Evolutionary conservation across 1,140 invertebrate species (phyloP), one percentile per base, ranked within the genome.

Genomic region (Diachasma alloeum): DNA sequence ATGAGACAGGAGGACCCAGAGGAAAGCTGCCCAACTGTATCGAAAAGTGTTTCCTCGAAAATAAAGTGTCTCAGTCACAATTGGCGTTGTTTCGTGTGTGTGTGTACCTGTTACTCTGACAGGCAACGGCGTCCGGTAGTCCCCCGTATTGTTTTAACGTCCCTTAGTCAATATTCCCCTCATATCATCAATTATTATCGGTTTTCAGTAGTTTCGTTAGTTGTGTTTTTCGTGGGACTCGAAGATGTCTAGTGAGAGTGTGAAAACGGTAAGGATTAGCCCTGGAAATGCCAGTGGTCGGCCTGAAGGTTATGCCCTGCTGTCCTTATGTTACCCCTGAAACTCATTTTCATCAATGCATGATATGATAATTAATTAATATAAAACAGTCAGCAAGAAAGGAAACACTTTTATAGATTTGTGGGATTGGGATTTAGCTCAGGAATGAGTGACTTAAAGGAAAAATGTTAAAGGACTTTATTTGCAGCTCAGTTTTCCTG

Each of bases 211-310:
- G n/a, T 46, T 4, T 46, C 44, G n/a, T 46, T 46, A 46, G 6
- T 31, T 31, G 11, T 46, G 10, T 46, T 46, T 46, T 46, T 46
- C n/a, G 44, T n/a, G n/a, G n/a, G n/a, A 2, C n/a, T 15, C 44
- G 44, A 46, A n/a, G 44, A 89, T 89, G 88, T 89, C 88, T n/a
- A 88, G 81, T 66, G 88, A 89, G 78, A 88, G 85, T 74, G 83
- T 89, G 10, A 89, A 88, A 87, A 85, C 87, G 77, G 88, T 89
- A 74, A 83, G 83, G 83, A 36, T 77, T 24, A 15, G 10, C n/a
- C n/a, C 6, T 17, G 10, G 17, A 17, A 59, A 22, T 4, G 9
- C 2, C 6, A 31, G 6, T 31, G 2, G 31, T 6, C 2, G 6
- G 6, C 2, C 31, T 31, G 44, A 46, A 46, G 44, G 44, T 46